Percentiles rank a stretch among this genome's conserved stretches.
Conservation (phyloP, 1,140 invertebrate species). For the Lepidurus arcticus region DNA sequence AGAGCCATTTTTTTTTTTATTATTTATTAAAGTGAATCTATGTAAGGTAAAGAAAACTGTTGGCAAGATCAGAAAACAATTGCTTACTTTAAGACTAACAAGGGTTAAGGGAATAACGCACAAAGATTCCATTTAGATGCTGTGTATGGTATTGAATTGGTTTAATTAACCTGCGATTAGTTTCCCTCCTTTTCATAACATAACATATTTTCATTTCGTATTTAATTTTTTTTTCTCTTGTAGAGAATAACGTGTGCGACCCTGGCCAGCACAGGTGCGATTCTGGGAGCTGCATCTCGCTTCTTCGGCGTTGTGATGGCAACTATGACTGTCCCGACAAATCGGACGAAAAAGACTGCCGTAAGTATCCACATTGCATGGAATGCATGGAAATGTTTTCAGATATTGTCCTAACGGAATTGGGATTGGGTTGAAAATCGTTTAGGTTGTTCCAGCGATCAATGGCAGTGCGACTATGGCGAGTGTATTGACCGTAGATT, state of each 20-base stretch:
- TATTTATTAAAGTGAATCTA: background rate
- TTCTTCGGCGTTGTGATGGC: slow-evolving; percentile 59
- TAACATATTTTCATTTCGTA: slow-evolving; percentile 33
- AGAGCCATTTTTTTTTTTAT: slow-evolving; percentile 37
- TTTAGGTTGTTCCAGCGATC: slow-evolving; percentile 26
- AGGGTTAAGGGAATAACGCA: no score
- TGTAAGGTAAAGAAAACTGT: no score
- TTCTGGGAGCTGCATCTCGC: slow-evolving; percentile 53
- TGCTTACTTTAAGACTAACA: no score
- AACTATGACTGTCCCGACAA: slow-evolving; percentile 61
- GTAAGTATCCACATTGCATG: slow-evolving; percentile 40
- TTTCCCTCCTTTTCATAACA: slow-evolving; percentile 49
- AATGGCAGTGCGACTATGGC: slow-evolving; percentile 41
- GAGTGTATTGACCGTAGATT: slow-evolving; percentile 42
- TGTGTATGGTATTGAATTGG: no score
- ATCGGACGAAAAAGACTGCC: slow-evolving; percentile 64
- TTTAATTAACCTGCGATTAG: slow-evolving; percentile 49
- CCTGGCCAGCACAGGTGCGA: slow-evolving; percentile 51
- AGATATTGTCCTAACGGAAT: background rate
- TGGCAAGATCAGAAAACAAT: no score
- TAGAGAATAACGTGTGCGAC: slow-evolving; percentile 34
- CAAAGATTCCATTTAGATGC: no score
- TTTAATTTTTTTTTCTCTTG: slow-evolving; percentile 47
- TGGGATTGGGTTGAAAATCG: background rate
- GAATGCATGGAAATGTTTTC: background rate